Conservation (phyloP, 2,888 invertebrate genomes). For the Athalia circularis region DNA sequence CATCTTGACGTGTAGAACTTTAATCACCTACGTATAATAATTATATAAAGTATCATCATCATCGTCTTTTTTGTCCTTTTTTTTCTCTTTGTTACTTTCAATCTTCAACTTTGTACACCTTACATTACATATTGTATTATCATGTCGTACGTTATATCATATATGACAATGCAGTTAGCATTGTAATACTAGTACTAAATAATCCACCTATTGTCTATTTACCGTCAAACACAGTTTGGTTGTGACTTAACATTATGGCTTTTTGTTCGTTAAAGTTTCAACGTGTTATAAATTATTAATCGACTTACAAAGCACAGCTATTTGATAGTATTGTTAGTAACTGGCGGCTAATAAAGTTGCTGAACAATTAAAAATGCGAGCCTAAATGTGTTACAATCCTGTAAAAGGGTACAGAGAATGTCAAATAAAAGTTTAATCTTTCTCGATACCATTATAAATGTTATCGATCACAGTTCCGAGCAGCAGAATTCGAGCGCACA, state of each 20-base stretch:
- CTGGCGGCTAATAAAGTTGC: slow-evolving; percentile 10
- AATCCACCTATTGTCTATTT: slow-evolving; percentile 27
- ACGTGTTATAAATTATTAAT: slow-evolving; percentile 24
- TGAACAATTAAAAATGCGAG: background rate
- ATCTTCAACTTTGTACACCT: slow-evolving; percentile 18
- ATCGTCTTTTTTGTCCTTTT: slow-evolving; percentile 7
- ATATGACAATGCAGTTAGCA: slow-evolving; percentile 31
- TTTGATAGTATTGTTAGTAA: slow-evolving; percentile 22
- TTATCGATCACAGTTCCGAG: slow-evolving; percentile 17
- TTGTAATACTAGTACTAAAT: slow-evolving; percentile 25
- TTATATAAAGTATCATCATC: slow-evolving; percentile 8
- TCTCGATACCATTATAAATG: slow-evolving; percentile 32
- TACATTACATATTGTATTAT: slow-evolving; percentile 1
- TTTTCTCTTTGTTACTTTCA: background rate
- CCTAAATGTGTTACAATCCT: slow-evolving; percentile 10
- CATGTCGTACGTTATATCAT: slow-evolving; percentile 33
- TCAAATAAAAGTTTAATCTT: slow-evolving; percentile 10
- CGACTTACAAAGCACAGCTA: slow-evolving; percentile 22
- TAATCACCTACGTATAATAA: slow-evolving; percentile 20
- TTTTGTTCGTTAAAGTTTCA: slow-evolving; percentile 36
- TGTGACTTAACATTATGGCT: slow-evolving; percentile 36
- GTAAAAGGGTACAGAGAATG: background rate
- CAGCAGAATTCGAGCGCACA: slow-evolving; percentile 15
- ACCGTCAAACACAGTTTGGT: slow-evolving; percentile 33
- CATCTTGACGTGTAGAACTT: slow-evolving; percentile 25